A percentile compares a stretch with the other conserved stretches of the same genome.
Evolutionary conservation across 1,140 invertebrate genomes (phyloP).

Genomic region (Camponotus vicinus): DNA sequence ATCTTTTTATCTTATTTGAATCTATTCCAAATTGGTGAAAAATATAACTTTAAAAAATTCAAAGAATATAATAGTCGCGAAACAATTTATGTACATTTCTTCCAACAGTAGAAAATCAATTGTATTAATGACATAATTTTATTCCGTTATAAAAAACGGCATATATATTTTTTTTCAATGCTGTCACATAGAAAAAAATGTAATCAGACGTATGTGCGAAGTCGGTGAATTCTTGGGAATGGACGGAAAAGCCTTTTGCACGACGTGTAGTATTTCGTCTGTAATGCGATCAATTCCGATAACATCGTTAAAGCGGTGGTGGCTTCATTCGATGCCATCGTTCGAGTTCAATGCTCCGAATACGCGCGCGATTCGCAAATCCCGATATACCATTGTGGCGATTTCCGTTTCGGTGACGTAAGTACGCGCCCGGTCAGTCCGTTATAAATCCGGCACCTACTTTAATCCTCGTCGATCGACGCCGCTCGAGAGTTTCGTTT

Average conservation of each 20-base stretch:
- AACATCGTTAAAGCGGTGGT: conserved; percentile 16
- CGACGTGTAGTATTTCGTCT: neutral
- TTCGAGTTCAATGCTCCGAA: conserved; percentile 34
- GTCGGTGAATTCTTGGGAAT: neutral
- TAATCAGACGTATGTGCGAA: neutral
- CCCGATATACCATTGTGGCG: conserved; percentile 49
- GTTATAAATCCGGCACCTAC: conserved; percentile 37
- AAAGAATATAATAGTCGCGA: neutral
- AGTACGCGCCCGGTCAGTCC: conserved; percentile 14
- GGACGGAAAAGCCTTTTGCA: neutral
- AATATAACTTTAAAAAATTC: neutral
- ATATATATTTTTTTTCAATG: no score
- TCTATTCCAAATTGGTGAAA: neutral
- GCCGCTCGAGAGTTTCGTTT: conserved; percentile 6
- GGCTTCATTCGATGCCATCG: conserved; percentile 1
- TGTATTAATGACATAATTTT: neutral
- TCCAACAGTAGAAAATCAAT: neutral
- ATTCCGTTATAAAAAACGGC: neutral
- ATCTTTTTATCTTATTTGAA: neutral
- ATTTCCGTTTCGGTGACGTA: conserved; percentile 49
- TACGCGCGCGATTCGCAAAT: conserved; percentile 36
- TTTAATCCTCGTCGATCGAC: conserved; percentile 25
- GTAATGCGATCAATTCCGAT: conserved; percentile 36
- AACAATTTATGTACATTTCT: neutral
- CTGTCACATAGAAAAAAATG: no score